phyloP scores from a whole-genome alignment of 1,140 invertebrate genomes.

The Helicorthomorpha holstii region DNA sequence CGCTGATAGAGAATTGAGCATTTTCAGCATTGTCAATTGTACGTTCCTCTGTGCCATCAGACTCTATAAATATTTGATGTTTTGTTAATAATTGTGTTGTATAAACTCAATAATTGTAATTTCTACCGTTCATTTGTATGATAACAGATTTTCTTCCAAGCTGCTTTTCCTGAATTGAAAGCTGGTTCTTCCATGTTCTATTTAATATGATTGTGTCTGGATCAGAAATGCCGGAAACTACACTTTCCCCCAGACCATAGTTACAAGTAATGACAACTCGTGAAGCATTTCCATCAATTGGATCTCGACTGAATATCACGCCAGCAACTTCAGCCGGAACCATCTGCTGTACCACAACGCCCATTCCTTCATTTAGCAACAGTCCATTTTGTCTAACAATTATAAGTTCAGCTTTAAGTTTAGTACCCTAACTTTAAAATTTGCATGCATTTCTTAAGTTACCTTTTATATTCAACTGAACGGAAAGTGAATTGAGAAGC shows the following conservation, averaged over 20 bases:
- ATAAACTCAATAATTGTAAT: background rate
- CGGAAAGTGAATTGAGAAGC: slow-evolving; percentile 54
- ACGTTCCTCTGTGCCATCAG: background rate
- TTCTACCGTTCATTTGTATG: background rate
- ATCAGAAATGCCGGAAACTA: slow-evolving; percentile 53
- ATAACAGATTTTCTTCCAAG: slow-evolving; percentile 35
- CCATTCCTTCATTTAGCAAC: slow-evolving; percentile 43
- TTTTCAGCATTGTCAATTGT: background rate
- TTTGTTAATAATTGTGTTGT: background rate
- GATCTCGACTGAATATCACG: slow-evolving; percentile 62
- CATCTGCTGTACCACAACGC: slow-evolving; percentile 65
- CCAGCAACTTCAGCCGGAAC: slow-evolving; percentile 48
- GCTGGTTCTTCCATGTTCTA: slow-evolving; percentile 27
- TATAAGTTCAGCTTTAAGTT: background rate
- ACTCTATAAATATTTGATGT: background rate
- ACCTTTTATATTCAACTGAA: slow-evolving; percentile 53
- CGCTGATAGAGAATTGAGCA: background rate
- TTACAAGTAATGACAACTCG: slow-evolving; percentile 54
- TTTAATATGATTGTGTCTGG: slow-evolving; percentile 48
- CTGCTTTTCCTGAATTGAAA: slow-evolving; percentile 29
- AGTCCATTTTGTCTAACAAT: slow-evolving; percentile 41
- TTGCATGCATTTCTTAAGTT: slow-evolving; percentile 8
- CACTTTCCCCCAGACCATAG: slow-evolving; percentile 64
- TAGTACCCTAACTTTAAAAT: background rate
- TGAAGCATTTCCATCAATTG: slow-evolving; percentile 43